phyloP scores from a whole-genome alignment of 2,113 vertebrate species.

The Gasterosteus nipponicus region DNA sequence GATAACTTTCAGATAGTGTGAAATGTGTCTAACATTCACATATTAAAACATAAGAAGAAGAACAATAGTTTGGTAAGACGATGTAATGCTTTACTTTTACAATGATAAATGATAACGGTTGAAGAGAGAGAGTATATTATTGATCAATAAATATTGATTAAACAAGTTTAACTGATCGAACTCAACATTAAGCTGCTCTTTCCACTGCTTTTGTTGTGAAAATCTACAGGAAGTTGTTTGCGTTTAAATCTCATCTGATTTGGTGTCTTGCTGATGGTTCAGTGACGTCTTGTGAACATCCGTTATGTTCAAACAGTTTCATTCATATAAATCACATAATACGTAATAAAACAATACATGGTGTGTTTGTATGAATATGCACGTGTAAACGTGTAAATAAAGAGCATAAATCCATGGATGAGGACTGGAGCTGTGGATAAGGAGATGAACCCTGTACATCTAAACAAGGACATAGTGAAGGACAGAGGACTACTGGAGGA shows the following conservation, averaged over 20 bases:
- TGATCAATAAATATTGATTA: too few species aligned
- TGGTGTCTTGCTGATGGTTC: too few species aligned
- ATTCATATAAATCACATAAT: too few species aligned
- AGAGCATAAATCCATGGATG: neutral
- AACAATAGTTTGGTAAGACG: too few species aligned
- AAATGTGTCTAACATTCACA: too few species aligned
- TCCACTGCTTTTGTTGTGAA: neutral
- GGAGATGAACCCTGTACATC: constrained; percentile 23
- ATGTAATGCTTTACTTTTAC: too few species aligned
- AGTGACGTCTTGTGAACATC: too few species aligned
- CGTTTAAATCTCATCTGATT: neutral
- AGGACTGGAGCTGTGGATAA: neutral
- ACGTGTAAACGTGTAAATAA: neutral
- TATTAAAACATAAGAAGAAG: neutral
- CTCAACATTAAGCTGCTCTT: too few species aligned
- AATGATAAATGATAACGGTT: too few species aligned
- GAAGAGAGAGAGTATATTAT: too few species aligned
- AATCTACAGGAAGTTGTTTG: neutral
- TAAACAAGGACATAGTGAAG: constrained; percentile 67
- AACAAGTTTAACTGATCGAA: neutral
- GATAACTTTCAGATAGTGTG: too few species aligned
- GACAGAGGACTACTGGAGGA: constrained; percentile 1
- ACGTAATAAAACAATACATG: neutral
- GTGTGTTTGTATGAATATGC: neutral
- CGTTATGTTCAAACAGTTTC: too few species aligned